phyloP scores from a whole-genome alignment of 2,113 vertebrate species.

The Phalacrocorax pelagicus region DNA sequence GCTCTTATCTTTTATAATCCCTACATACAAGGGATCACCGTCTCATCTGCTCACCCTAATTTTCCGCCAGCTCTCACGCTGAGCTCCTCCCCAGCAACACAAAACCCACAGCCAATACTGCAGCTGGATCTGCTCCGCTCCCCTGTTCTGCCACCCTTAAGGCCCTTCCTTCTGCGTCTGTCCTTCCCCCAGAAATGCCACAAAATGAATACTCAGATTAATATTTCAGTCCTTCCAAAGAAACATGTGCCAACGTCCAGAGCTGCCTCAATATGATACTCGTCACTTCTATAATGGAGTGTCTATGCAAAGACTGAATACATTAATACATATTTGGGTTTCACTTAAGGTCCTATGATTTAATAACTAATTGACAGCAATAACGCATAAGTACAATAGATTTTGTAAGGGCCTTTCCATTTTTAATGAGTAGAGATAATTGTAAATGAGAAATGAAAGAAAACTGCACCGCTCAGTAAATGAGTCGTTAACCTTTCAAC shows the following conservation, averaged over 20 bases:
- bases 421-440: conserved; percentile 70
- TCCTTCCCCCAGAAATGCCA: not conserved
- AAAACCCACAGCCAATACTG: not conserved
- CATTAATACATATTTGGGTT: conserved; percentile 63
- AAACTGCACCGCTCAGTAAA: conserved; percentile 66
- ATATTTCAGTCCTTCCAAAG: not conserved
- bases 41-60: not conserved
- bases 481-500: conserved; percentile 74
- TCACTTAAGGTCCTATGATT: conserved; percentile 56
- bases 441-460: conserved; percentile 72
- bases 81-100: not conserved
- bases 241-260: conserved; percentile 25
- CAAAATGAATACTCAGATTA: not conserved
- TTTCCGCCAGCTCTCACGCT: not conserved
- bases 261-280: conserved; percentile 17
- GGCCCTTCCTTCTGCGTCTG: no score
- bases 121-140: not conserved
- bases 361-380: conserved; percentile 75
- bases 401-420: conserved; percentile 38
- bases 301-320: conserved; percentile 7
- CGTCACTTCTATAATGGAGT: conserved; percentile 10
- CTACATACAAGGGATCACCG: not conserved
- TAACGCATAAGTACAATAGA: conserved; percentile 55
- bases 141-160: not conserved
- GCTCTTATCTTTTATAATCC: not conserved